Conservation (phyloP, 2,113 vertebrate species). For the Oreochromis aureus region DNA sequence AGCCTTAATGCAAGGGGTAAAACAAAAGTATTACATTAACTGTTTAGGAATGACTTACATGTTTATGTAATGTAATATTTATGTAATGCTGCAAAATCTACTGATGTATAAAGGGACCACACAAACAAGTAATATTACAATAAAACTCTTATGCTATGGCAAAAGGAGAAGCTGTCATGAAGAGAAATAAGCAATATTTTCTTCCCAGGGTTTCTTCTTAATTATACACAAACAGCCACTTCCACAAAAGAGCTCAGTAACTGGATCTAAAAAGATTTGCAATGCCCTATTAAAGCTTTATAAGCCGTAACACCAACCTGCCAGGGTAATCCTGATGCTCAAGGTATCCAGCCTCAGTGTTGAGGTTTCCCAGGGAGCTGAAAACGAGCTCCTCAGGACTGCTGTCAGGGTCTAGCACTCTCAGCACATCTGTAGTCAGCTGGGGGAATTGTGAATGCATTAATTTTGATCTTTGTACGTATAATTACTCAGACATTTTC, state of each 20-base stretch:
- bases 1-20: background rate
- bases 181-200: background rate
- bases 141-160: background rate
- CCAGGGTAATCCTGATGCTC: slow-evolving; percentile 69
- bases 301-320: slow-evolving; percentile 21
- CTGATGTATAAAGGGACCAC: background rate
- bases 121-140: background rate
- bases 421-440: slow-evolving; percentile 70
- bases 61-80: background rate
- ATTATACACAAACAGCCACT: background rate
- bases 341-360: slow-evolving; percentile 76
- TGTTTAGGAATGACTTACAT: background rate
- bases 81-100: background rate
- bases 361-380: slow-evolving; percentile 76
- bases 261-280: background rate
- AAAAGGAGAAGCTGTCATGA: background rate
- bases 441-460: background rate
- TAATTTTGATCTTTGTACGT: background rate
- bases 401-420: slow-evolving; percentile 77
- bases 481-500: background rate
- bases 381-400: slow-evolving; percentile 69
- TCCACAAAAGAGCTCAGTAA: background rate
- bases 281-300: background rate
- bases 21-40: background rate
- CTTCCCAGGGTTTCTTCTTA: background rate